Evolutionary conservation across 1,140 invertebrate genomes (phyloP), one percentile per base, ranked within the genome.

Genomic region (Heterodera carotae): DNA sequence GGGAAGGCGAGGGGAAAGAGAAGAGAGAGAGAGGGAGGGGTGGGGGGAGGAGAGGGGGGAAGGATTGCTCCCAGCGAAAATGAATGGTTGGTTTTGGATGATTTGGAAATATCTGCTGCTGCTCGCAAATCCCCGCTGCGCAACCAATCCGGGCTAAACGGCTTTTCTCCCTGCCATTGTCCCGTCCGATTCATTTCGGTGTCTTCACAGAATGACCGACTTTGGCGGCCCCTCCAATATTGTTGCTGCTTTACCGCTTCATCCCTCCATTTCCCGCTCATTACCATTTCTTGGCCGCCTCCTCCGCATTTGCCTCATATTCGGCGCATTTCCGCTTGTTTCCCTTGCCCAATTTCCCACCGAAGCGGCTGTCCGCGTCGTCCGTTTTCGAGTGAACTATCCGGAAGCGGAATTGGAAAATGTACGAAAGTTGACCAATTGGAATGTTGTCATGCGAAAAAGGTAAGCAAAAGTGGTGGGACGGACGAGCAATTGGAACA

Each of bases 401-500:
- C 80, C 80, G 27, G 75, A 82, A 34, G 81, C 80, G 31, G 80
- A 81, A 33, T 34, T 81, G 29, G 39, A 36, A 36, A 81, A 75
- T 72, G 75, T 83, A n/a, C 27, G 43, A 22, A 77, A 80, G 68
- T 27, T 82, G 31, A 77, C 75, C 62, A 84, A 84, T 59, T 86
- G 85, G 85, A 75, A 78, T 18, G 77, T 80, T 6, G 39, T 88
- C 12, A 77, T 86, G 76, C 76, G 85, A 31, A 88, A 88, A 60
- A 84, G 71, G 71, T 74, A 43, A 36, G 22, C 6, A 1, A 27
- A 39, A 43, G 43, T 27, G n/a, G n/a, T n/a, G n/a, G n/a, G n/a
- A n/a, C n/a, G n/a, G n/a, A n/a, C n/a, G n/a, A 22, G 25, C 12
- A 34, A 69, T 27, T 69, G 27, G n/a, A n/a, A n/a, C n/a, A n/a